These are phyloP conservation scores for Setophaga coronata DNA, from an alignment of 2,113 vertebrate genomes.

Conservation along the genomic window DNA sequence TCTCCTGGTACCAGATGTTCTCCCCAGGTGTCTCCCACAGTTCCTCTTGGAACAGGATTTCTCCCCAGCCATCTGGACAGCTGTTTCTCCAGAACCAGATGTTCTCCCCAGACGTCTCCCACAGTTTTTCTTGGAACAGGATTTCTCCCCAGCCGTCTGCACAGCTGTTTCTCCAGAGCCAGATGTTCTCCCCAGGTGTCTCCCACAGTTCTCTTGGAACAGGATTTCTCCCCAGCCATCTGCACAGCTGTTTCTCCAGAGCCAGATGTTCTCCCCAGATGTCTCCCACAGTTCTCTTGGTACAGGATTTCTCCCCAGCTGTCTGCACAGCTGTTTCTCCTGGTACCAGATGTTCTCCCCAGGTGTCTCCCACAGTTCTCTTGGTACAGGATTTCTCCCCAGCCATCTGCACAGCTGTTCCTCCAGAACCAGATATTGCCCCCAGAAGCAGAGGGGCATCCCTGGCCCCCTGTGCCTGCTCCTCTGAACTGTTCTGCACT, in stretches of 20 bases:
- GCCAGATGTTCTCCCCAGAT: no score
- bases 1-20: no score
- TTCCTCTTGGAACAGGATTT: neutral
- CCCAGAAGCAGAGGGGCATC: neutral
- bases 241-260: neutral
- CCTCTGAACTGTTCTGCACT: fast-evolving
- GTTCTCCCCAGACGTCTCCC: neutral
- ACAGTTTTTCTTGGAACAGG: neutral
- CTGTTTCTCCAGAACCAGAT: neutral
- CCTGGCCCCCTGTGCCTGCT: neutral
- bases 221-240: neutral
- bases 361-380: neutral
- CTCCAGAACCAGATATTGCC: neutral
- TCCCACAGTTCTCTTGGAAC: no score
- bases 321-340: no score
- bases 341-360: neutral
- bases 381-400: neutral
- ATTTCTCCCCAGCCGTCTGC: no score
- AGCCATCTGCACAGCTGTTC: neutral
- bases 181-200: no score
- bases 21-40: no score
- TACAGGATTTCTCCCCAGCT: no score
- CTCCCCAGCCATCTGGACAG: neutral
- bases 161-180: no score
- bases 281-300: no score